phyloP scores from a whole-genome alignment of 2,113 vertebrate species.

The Phyllostomus discolor region DNA sequence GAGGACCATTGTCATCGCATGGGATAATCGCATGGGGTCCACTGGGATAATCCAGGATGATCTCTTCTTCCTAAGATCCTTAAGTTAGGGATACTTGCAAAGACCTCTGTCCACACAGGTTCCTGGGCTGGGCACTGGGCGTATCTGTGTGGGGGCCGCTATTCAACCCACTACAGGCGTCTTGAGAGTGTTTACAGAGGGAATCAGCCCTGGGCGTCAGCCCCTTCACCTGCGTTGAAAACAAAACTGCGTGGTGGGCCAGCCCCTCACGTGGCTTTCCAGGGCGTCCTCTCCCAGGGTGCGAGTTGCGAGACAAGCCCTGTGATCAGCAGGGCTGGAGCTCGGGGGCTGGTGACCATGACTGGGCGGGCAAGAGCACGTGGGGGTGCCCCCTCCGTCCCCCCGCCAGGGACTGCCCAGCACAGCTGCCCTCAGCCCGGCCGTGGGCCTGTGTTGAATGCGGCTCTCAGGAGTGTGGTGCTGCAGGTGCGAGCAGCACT shows the following conservation, averaged over 20 bases:
- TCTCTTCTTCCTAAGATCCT: not conserved
- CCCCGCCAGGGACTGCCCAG: not conserved
- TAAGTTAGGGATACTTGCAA: not conserved
- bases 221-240: not conserved
- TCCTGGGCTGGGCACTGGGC: not conserved
- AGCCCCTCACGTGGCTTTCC: not conserved
- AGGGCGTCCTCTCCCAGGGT: not conserved
- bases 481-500: too few species aligned
- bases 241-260: not conserved
- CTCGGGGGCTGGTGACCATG: too few species aligned
- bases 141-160: not conserved
- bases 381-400: not conserved
- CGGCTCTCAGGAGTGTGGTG: accelerated
- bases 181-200: not conserved
- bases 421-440: too few species aligned
- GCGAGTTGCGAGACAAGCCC: accelerated
- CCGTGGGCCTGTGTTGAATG: accelerated
- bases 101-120: not conserved
- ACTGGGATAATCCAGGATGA: not conserved
- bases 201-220: not conserved
- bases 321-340: not conserved
- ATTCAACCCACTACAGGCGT: not conserved
- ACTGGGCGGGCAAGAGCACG: not conserved
- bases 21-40: too few species aligned
- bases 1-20: not conserved